These are phyloP conservation scores for Microtus oregoni DNA, from an alignment of 2,113 vertebrate genomes.

Conservation along the genomic window DNA sequence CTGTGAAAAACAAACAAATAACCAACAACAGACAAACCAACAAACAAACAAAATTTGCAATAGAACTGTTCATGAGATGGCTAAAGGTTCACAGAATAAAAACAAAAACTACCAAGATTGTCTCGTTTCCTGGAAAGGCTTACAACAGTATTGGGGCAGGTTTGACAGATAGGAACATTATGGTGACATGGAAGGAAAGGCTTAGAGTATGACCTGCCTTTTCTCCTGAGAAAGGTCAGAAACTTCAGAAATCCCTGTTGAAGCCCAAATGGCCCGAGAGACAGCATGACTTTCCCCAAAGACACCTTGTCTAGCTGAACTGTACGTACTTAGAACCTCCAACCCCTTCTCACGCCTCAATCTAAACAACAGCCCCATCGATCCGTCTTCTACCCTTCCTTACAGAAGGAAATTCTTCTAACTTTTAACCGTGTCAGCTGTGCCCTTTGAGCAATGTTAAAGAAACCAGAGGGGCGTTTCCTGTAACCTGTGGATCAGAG, in stretches of 20 bases:
- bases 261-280: neutral
- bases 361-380: neutral
- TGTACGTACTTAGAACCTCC: neutral
- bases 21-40: too few relatives aligned
- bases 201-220: too few relatives aligned
- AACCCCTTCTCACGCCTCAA: neutral
- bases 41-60: constrained; percentile 12
- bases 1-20: neutral
- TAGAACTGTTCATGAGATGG: constrained; percentile 66
- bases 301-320: neutral
- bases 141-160: neutral
- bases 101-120: constrained; percentile 1
- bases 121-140: constrained; percentile 14
- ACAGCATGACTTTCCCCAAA: neutral
- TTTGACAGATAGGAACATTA: neutral
- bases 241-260: neutral
- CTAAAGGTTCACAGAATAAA: neutral
- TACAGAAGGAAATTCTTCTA: neutral
- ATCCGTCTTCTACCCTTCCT: neutral
- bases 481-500: neutral
- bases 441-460: neutral
- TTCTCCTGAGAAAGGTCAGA: neutral
- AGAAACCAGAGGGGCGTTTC: neutral
- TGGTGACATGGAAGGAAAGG: neutral
- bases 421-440: neutral